A percentile compares a stretch with the other conserved stretches of the same genome.
phyloP scores from a whole-genome alignment of 1,140 invertebrate species.

The Steinernema khuongi region DNA sequence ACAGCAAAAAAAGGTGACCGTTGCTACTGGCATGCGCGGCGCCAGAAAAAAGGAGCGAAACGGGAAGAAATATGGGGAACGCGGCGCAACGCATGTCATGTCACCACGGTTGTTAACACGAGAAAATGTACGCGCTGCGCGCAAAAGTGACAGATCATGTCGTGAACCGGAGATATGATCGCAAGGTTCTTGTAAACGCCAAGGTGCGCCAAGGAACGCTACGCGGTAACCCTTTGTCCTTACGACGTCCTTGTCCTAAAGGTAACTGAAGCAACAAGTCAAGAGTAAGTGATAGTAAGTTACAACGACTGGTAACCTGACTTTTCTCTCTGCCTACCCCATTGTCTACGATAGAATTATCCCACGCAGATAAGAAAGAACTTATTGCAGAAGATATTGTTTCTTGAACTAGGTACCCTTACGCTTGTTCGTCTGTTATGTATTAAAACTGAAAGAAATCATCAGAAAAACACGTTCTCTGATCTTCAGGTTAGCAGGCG shows the following conservation, averaged over 20 bases:
- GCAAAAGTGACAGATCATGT: slow-evolving; percentile 7
- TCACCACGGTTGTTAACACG: slow-evolving; percentile 1
- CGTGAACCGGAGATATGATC: background rate
- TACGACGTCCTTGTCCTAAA: background rate
- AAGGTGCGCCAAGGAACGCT: background rate
- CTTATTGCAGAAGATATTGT: no score
- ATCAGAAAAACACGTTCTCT: no score
- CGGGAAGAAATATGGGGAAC: slow-evolving; percentile 13
- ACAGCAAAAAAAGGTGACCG: background rate
- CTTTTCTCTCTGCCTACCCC: no score
- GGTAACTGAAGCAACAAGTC: background rate
- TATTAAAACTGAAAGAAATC: no score
- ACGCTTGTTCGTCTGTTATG: no score
- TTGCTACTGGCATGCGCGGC: background rate
- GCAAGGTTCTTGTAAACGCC: slow-evolving; percentile 12
- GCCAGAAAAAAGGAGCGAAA: background rate
- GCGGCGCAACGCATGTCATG: slow-evolving; percentile 4
- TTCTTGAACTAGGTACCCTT: no score
- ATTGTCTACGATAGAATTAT: no score
- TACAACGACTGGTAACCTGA: no score
- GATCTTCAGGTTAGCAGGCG: no score
- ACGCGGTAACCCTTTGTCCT: background rate
- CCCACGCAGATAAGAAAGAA: no score
- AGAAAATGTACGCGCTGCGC: background rate
- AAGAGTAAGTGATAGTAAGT: no score